Conservation (phyloP, 2,113 vertebrate species). For the Sapayoa aenigma region DNA sequence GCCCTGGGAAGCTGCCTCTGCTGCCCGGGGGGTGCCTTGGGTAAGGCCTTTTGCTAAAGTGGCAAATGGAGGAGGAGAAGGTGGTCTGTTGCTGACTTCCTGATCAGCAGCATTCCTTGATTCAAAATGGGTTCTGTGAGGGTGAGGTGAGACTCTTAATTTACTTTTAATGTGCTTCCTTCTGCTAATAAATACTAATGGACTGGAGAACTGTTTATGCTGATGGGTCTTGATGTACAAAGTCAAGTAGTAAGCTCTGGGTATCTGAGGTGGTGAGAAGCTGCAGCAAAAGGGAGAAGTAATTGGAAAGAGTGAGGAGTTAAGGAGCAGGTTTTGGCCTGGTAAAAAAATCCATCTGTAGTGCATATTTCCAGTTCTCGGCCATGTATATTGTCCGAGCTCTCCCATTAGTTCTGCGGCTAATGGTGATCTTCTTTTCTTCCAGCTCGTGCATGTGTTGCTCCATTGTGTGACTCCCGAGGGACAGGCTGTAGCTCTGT, state of each 20-base stretch:
- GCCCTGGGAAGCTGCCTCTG: background rate
- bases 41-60: background rate
- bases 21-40: accelerated
- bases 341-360: background rate
- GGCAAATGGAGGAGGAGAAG: background rate
- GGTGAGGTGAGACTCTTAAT: background rate
- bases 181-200: background rate
- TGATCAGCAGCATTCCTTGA: background rate
- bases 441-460: accelerated
- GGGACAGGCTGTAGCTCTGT: background rate
- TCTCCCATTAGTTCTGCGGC: background rate
- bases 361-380: background rate
- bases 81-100: background rate
- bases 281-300: background rate
- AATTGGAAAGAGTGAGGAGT: background rate
- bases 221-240: background rate
- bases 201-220: background rate
- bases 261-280: background rate
- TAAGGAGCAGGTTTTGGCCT: background rate
- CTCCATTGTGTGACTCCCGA: background rate
- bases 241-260: background rate
- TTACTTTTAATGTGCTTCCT: constrained; percentile 3
- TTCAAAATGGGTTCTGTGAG: constrained; percentile 18
- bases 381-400: background rate
- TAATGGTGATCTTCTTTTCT: background rate